Evolutionary conservation across 2,888 invertebrate species (phyloP).

Genomic region (Acleris cristana): DNA sequence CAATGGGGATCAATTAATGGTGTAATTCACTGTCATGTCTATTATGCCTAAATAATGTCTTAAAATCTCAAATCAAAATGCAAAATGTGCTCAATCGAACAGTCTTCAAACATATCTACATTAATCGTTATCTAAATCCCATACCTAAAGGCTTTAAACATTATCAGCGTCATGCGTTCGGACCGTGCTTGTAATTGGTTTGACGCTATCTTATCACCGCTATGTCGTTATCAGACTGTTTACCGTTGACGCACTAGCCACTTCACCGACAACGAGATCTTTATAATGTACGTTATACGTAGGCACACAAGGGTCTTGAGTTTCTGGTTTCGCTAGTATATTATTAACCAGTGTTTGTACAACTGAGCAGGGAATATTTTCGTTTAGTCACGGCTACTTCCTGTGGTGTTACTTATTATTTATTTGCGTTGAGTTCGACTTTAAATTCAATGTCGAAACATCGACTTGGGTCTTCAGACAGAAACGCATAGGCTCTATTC

Average conservation of each 20-base stretch:
- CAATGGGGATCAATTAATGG: too few relatives aligned
- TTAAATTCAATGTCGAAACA: too few relatives aligned
- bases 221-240: conserved; percentile 57
- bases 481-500: too few relatives aligned
- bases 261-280: conserved; percentile 12
- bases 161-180: conserved; percentile 45
- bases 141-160: conserved; percentile 44
- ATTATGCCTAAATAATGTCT: too few relatives aligned
- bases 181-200: conserved; percentile 61
- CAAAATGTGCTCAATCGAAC: too few relatives aligned
- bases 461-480: too few relatives aligned
- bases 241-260: conserved; percentile 50
- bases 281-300: neutral
- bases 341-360: conserved; percentile 56
- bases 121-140: conserved; percentile 30
- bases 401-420: conserved; percentile 31
- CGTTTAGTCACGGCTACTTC: conserved; percentile 56
- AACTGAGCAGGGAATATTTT: conserved; percentile 69
- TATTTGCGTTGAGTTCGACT: too few relatives aligned
- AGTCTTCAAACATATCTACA: neutral
- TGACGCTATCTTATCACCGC: conserved; percentile 61
- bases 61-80: neutral
- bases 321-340: conserved; percentile 40
- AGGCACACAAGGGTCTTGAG: conserved; percentile 9
- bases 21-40: too few relatives aligned